Percentiles rank a stretch among this genome's conserved stretches.
These are phyloP conservation scores for Brachionichthys hirsutus DNA, from an alignment of 2,113 vertebrate genomes.

Conservation along the genomic window DNA sequence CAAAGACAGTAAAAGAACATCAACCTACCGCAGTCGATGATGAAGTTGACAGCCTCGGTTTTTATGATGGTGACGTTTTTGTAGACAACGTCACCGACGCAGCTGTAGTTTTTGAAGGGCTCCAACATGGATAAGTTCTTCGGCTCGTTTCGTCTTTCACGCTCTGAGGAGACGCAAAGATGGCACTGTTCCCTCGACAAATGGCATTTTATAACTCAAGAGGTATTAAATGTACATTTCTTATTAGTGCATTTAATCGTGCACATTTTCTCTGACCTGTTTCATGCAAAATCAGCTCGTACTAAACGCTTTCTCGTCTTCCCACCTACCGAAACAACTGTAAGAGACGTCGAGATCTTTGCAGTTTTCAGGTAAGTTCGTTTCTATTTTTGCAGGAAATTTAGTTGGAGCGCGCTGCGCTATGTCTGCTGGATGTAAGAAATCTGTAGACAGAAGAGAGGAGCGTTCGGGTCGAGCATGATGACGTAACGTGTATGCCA, in stretches of 20 bases:
- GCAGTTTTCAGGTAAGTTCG: constrained; percentile 19
- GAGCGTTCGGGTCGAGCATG: neutral
- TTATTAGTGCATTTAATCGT: too few relatives aligned
- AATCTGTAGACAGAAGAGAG: constrained; percentile 15
- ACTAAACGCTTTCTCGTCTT: neutral
- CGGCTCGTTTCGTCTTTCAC: accelerated
- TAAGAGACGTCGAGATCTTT: neutral
- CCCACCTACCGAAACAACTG: constrained; percentile 44
- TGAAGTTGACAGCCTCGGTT: accelerated
- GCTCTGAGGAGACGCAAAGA: constrained; percentile 26
- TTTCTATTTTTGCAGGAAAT: neutral
- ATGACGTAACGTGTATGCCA: neutral
- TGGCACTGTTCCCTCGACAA: neutral
- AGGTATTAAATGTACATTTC: too few relatives aligned
- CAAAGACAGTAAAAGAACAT: constrained; percentile 4
- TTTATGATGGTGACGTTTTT: accelerated
- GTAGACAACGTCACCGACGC: constrained; percentile 13
- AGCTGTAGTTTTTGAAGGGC: constrained; percentile 34
- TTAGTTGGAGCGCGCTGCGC: accelerated
- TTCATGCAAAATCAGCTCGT: too few relatives aligned
- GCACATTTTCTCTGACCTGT: too few relatives aligned
- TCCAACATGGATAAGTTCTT: constrained; percentile 6
- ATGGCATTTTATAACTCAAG: too few relatives aligned
- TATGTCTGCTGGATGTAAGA: neutral
- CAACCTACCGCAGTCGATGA: constrained; percentile 44